These are phyloP conservation scores for Lepus townsendii DNA, from an alignment of 2,797 vertebrate genomes.

Conservation along the genomic window DNA sequence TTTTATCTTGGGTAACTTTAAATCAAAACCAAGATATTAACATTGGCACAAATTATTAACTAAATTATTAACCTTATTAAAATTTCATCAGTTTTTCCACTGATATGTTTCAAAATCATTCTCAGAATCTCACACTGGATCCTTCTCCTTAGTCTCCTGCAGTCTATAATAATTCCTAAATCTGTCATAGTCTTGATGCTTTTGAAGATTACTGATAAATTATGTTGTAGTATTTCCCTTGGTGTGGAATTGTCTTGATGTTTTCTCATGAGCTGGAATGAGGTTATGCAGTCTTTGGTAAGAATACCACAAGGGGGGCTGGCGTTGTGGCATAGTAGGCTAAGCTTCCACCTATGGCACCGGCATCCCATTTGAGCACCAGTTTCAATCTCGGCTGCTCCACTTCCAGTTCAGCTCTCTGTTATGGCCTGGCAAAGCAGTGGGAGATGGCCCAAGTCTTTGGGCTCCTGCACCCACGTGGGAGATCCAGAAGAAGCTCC, in stretches of 20 bases:
- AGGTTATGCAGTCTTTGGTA: conserved; percentile 19
- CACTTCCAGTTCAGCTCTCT: too few species aligned
- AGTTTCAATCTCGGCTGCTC: too few species aligned
- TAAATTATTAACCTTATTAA: background rate
- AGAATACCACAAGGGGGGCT: background rate
- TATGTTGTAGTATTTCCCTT: conserved; percentile 15
- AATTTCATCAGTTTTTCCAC: conserved; percentile 17
- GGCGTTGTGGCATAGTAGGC: too few species aligned
- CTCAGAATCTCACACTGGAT: background rate
- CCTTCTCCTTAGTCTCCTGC: conserved; percentile 15
- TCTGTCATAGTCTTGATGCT: conserved; percentile 5
- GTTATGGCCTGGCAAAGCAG: too few species aligned
- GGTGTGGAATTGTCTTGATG: background rate
- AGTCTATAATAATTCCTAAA: background rate
- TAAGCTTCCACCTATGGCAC: too few species aligned
- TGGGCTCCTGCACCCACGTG: too few species aligned
- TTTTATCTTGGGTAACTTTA: background rate
- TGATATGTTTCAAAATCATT: background rate
- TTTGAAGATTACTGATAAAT: background rate
- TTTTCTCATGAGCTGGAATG: conserved; percentile 30
- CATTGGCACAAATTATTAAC: background rate
- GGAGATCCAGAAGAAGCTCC: too few species aligned
- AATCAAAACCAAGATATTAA: background rate
- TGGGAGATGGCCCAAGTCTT: too few species aligned
- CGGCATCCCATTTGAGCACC: too few species aligned